A percentile compares a stretch with the other conserved stretches of the same genome.
phyloP scores from a whole-genome alignment of 2,888 invertebrate species.

The Drosophila meridionalis region DNA sequence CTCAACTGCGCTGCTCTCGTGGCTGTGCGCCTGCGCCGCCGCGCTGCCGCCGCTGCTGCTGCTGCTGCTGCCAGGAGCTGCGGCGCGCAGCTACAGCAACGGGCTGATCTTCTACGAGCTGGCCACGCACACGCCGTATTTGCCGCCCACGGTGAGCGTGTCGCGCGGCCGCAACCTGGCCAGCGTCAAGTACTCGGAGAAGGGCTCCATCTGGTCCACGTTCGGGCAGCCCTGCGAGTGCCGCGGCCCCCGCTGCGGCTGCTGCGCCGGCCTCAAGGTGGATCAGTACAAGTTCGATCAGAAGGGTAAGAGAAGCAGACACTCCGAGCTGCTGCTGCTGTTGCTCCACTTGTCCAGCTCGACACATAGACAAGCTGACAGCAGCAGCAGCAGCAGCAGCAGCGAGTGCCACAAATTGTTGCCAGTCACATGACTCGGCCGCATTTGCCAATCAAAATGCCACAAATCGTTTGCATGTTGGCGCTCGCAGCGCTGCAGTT shows the following conservation, averaged over 20 bases:
- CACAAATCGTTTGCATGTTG: constrained; percentile 64
- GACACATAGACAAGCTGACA: constrained; percentile 6
- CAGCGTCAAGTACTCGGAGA: constrained; percentile 74
- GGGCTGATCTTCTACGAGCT: constrained; percentile 82
- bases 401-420: constrained; percentile 27
- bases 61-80: constrained; percentile 4
- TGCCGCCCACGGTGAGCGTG: constrained; percentile 83
- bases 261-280: constrained; percentile 91
- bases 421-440: constrained; percentile 60
- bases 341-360: constrained; percentile 22
- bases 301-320: constrained; percentile 75
- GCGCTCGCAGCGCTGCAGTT: constrained; percentile 35
- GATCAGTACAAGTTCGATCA: constrained; percentile 86
- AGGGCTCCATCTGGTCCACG: constrained; percentile 83
- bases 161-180: constrained; percentile 78
- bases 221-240: constrained; percentile 86
- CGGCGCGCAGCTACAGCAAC: constrained; percentile 80
- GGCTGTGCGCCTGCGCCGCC: constrained; percentile 4
- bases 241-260: constrained; percentile 87
- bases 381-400: not conserved
- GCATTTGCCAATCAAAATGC: constrained; percentile 79
- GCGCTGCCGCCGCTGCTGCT: constrained; percentile 15
- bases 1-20: constrained; percentile 10
- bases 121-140: constrained; percentile 64
- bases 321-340: not conserved